These are phyloP conservation scores for Pocota personata DNA, from an alignment of 2,888 invertebrate species.

Conservation along the genomic window DNA sequence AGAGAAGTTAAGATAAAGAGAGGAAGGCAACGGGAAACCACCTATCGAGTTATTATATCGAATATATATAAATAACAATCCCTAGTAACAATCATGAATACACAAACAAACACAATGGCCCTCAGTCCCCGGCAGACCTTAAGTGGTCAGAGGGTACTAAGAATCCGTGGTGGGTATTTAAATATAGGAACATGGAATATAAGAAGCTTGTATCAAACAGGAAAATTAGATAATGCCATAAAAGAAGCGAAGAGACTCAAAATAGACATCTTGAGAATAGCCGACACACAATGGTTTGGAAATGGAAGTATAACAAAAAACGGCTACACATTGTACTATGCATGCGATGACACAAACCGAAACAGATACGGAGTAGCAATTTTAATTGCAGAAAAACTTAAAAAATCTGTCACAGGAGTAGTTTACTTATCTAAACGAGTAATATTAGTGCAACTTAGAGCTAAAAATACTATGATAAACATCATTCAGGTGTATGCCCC, in stretches of 20 bases:
- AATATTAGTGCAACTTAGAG: too few species aligned
- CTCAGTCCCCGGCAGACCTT: neutral
- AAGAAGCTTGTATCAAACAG: neutral
- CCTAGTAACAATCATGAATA: neutral
- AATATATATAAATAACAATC: conserved; percentile 2
- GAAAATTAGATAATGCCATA: neutral
- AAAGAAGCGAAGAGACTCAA: neutral
- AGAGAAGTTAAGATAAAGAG: neutral
- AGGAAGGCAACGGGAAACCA: neutral
- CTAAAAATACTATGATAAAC: too few species aligned
- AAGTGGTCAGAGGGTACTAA: neutral
- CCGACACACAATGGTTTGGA: neutral
- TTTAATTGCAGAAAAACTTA: too few species aligned
- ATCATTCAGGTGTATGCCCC: too few species aligned
- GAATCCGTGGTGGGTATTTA: neutral
- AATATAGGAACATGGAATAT: neutral
- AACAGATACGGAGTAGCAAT: too few species aligned
- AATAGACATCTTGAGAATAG: neutral
- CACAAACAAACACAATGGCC: neutral
- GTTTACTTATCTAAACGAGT: too few species aligned
- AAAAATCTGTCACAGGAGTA: too few species aligned
- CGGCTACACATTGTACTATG: neutral
- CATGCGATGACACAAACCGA: too few species aligned
- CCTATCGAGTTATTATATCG: neutral
- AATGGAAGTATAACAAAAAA: neutral